Evolutionary conservation across 2,888 invertebrate genomes (phyloP), one percentile per base, ranked within the genome.

Genomic region (Lasioglossum morio): DNA sequence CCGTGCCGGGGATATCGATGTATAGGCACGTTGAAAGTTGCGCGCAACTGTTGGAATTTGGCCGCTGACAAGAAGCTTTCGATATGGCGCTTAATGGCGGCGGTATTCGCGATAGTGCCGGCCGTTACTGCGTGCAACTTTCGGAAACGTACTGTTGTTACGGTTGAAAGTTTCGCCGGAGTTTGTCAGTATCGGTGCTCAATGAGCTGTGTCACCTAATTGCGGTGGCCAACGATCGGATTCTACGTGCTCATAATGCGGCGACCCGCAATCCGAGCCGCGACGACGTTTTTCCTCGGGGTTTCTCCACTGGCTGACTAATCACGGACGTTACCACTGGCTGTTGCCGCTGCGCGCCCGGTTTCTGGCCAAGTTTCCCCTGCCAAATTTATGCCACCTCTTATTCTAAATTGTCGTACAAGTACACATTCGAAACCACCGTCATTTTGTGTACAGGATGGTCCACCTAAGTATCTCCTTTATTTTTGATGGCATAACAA

Each of bases 161-260:
- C 77, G 78, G 66, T 34, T 23, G n/a, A 53, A 75, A 85, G 81
- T 81, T 86, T 76, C 75, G 40, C 34, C 23, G 85, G 75, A 85
- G 86, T 86, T 86, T 85, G 85, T 86, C 80, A 78, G 86, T 81
- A 85, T 86, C 74, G 86, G 66, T 8, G 80, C 63, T 86, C 86
- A 81, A 86, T 85, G 86, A 81, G 86, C 86, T 69, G 86, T 86
- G 77, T 85, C 85, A 74, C 85, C 77, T 85, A 85, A 85, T 85
- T 85, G 79, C 73, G 79, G 34, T 16, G 85, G 77, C 16, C 77
- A 77, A 73, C 85, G 76, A 84, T 79, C 79, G 75, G 79, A 48
- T 63, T 74, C 85, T 77, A 77, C 48, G 70, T 46, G 69, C 34
- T 72, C 75, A 63, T 85, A 77, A 77, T 60, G 85, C 48, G 79